A percentile compares a stretch with the other conserved stretches of the same genome.
These are phyloP conservation scores for Myotis planiceps DNA, from an alignment of 2,797 vertebrate species.

Conservation along the genomic window DNA sequence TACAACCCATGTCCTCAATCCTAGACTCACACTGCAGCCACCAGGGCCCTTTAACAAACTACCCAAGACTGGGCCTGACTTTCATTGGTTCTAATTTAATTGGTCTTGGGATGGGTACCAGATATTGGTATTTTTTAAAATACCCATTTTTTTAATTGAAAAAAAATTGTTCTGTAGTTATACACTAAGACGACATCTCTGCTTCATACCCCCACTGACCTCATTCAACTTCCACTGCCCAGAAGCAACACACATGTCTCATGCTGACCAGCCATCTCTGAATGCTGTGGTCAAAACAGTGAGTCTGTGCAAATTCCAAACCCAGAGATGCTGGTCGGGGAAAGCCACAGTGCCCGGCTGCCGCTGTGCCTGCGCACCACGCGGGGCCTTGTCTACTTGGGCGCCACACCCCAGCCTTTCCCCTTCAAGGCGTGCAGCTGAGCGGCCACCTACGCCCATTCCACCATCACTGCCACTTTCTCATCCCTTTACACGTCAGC, in stretches of 20 bases:
- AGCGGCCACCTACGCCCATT: not conserved
- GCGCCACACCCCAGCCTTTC: not conserved
- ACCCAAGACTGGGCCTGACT: not conserved
- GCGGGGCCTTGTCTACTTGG: not conserved
- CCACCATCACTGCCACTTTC: not conserved
- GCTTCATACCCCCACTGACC: fast-evolving
- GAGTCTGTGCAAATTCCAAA: not conserved
- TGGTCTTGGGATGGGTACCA: not conserved
- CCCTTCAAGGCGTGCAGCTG: not conserved
- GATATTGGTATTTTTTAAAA: not conserved
- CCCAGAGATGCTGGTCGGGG: not conserved
- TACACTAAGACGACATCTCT: not conserved
- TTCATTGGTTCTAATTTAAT: not conserved
- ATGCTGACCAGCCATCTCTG: not conserved
- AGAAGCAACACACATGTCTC: not conserved
- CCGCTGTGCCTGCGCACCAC: not conserved
- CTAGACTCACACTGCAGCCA: no score
- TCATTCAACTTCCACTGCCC: not conserved
- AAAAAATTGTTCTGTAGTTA: not conserved
- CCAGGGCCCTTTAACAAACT: not conserved
- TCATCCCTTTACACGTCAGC: not conserved
- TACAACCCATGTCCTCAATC: not conserved
- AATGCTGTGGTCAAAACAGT: not conserved
- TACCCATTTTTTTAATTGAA: not conserved
- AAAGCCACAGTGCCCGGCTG: not conserved